Percentiles rank a stretch among this genome's conserved stretches.
Evolutionary conservation across 2,888 invertebrate species (phyloP).

Genomic region (Automeris io): DNA sequence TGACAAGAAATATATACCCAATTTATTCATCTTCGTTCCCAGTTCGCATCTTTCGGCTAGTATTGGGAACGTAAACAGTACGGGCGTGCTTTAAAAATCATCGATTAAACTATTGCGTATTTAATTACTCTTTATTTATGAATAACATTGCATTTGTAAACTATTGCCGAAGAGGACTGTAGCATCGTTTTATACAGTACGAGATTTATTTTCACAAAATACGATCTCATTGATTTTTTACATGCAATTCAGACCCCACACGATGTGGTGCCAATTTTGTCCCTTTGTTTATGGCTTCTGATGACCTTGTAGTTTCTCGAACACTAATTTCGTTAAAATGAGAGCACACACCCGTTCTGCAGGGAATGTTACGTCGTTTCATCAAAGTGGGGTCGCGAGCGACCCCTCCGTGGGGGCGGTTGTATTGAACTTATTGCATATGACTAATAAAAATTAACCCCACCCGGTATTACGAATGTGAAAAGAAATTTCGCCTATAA

Average conservation of each 20-base stretch:
- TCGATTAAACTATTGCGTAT: slow-evolving; percentile 59
- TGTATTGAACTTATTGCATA: slow-evolving; percentile 19
- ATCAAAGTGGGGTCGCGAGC: slow-evolving; percentile 40
- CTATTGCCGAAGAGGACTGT: slow-evolving; percentile 17
- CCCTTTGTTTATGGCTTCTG: slow-evolving; percentile 11
- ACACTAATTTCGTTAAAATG: slow-evolving; percentile 29
- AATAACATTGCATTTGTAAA: slow-evolving; percentile 50
- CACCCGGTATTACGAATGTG: slow-evolving; percentile 4
- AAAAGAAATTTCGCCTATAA: background rate
- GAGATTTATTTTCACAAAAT: slow-evolving; percentile 14
- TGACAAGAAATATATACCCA: slow-evolving; percentile 46
- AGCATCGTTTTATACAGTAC: slow-evolving; percentile 14
- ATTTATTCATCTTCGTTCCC: slow-evolving; percentile 37
- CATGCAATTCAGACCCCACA: slow-evolving; percentile 18
- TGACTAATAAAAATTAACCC: slow-evolving; percentile 27
- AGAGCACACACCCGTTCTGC: slow-evolving; percentile 23
- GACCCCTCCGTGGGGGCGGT: slow-evolving; percentile 36
- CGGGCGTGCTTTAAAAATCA: slow-evolving; percentile 45
- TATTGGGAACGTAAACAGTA: slow-evolving; percentile 59
- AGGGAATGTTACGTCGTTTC: slow-evolving; percentile 31
- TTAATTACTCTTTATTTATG: slow-evolving; percentile 58
- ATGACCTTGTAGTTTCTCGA: slow-evolving; percentile 30
- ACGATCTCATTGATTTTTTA: slow-evolving; percentile 25
- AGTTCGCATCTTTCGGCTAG: slow-evolving; percentile 34
- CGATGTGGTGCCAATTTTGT: slow-evolving; percentile 20